phyloP scores from a whole-genome alignment of 2,797 vertebrate genomes.

The Acrossocheilus fasciatus region DNA sequence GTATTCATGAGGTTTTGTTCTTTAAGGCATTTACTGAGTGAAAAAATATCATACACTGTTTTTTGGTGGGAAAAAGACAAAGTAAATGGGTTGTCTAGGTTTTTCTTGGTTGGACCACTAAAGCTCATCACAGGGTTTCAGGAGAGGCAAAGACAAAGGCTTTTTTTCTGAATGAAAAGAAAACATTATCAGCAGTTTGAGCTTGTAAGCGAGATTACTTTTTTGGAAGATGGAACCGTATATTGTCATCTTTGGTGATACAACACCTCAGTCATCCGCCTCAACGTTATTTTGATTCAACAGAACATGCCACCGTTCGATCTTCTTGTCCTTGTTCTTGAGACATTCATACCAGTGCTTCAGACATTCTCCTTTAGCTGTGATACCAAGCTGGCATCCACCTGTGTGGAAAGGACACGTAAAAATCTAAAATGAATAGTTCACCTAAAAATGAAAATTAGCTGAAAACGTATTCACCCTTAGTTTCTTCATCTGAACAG shows the following conservation, averaged over 20 bases:
- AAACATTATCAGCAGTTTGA: neutral
- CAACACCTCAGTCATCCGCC: slow-evolving; percentile 81
- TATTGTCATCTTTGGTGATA: slow-evolving; percentile 6
- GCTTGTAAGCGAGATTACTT: neutral
- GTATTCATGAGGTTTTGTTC: slow-evolving; percentile 26
- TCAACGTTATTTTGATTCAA: slow-evolving; percentile 86
- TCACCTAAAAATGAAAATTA: neutral
- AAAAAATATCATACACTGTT: neutral
- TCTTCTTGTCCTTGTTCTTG: slow-evolving; percentile 98
- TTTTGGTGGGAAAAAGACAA: neutral
- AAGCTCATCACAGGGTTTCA: slow-evolving; percentile 47
- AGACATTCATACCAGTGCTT: slow-evolving; percentile 98
- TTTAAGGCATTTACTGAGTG: slow-evolving; percentile 33
- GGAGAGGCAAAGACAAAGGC: slow-evolving; percentile 18
- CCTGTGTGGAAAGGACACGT: slow-evolving; percentile 72
- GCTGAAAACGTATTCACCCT: neutral
- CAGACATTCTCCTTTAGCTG: slow-evolving; percentile 92
- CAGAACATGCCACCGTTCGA: slow-evolving; percentile 95
- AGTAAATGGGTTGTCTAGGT: neutral
- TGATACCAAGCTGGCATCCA: slow-evolving; percentile 93
- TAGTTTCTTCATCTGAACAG: neutral
- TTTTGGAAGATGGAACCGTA: slow-evolving; percentile 13
- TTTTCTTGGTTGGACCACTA: slow-evolving; percentile 37
- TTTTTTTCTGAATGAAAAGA: slow-evolving; percentile 1
- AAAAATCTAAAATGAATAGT: neutral